phyloP scores from a whole-genome alignment of 2,888 invertebrate species.

The Alentia gelatinosa region DNA sequence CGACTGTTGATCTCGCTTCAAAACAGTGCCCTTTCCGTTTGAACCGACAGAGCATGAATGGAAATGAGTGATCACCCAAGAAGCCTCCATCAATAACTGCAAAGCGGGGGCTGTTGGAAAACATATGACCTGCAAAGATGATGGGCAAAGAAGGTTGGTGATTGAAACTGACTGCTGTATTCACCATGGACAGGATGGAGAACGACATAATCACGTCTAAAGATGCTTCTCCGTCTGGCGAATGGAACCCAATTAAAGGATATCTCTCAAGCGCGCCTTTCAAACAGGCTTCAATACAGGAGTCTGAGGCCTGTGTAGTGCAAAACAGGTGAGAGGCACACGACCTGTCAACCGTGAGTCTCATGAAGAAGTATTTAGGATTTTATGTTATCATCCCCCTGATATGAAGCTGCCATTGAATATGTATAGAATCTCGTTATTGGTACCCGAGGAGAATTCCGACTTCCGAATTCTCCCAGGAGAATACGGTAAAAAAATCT shows the following conservation, averaged over 20 bases:
- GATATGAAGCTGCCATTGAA: no score
- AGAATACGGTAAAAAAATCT: no score
- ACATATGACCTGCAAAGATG: background rate
- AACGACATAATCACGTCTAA: background rate
- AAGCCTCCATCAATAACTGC: background rate
- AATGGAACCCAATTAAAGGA: background rate
- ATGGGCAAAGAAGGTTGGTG: background rate
- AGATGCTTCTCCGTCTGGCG: background rate
- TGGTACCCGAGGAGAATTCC: no score
- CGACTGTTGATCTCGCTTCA: background rate
- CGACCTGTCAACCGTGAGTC: no score
- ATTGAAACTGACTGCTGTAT: background rate
- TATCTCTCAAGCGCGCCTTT: background rate
- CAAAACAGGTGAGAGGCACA: no score
- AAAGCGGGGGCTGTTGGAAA: background rate
- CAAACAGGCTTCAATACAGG: no score
- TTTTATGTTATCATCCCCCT: no score
- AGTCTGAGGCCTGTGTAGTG: no score
- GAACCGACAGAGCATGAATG: background rate
- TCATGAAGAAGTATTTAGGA: no score
- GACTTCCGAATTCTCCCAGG: no score
- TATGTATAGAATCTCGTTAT: no score
- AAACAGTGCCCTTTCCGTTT: background rate
- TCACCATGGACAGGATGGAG: background rate
- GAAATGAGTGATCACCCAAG: background rate